Evolutionary conservation across 2,797 vertebrate species (phyloP).

Genomic region (Pygocentrus nattereri): DNA sequence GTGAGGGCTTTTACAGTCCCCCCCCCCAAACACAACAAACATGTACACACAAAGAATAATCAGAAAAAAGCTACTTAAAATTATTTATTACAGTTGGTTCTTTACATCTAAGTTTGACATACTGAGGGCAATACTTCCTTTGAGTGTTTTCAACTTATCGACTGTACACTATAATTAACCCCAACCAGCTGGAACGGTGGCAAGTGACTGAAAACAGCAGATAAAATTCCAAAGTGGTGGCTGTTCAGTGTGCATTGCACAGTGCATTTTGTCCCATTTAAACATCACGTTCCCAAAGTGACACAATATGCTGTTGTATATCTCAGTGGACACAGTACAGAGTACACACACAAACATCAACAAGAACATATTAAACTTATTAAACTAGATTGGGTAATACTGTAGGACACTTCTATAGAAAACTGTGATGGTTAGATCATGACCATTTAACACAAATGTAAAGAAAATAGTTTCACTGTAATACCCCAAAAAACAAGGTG

Average conservation of each 20-base stretch:
- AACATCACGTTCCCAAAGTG: not conserved
- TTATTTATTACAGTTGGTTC: slow-evolving; percentile 19
- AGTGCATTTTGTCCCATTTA: slow-evolving; percentile 18
- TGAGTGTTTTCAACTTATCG: not conserved
- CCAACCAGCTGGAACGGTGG: not conserved
- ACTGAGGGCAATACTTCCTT: not conserved
- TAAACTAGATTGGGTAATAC: not conserved
- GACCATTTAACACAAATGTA: not conserved
- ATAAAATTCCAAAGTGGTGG: slow-evolving; percentile 8
- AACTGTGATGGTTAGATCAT: slow-evolving; percentile 8
- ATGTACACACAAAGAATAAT: not conserved
- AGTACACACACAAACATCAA: not conserved
- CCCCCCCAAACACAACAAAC: not conserved
- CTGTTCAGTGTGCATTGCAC: slow-evolving; percentile 12
- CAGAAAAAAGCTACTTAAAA: slow-evolving; percentile 5
- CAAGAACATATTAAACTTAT: not conserved
- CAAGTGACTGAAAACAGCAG: slow-evolving; percentile 9
- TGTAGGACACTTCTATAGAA: slow-evolving; percentile 3
- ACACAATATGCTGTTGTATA: not conserved
- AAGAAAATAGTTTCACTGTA: not conserved
- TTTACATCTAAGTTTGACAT: slow-evolving; percentile 21
- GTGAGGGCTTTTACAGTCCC: too few species aligned
- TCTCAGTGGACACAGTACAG: not conserved
- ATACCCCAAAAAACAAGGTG: slow-evolving; percentile 40
- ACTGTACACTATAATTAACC: not conserved